These are phyloP conservation scores for Luperina nickerlii DNA, from an alignment of 2,888 invertebrate species.

Conservation along the genomic window DNA sequence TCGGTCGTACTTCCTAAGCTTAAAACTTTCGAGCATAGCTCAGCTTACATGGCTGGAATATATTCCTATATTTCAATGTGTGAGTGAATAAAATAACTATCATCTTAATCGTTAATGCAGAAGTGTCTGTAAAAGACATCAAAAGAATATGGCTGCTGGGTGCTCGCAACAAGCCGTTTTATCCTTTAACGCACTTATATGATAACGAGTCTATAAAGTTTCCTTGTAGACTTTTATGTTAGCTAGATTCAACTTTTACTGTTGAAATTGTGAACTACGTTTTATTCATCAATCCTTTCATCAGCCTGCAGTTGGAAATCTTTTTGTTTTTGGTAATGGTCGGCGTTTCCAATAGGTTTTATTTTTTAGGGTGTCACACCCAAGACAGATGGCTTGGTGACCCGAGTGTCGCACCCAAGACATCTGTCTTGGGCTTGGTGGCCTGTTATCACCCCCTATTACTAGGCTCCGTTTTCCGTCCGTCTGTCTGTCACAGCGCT, in stretches of 20 bases:
- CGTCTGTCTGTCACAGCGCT: no score
- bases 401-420: no score
- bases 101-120: conserved; percentile 59
- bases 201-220: conserved; percentile 1
- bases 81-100: conserved; percentile 32
- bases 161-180: not conserved
- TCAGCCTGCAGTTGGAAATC: not conserved
- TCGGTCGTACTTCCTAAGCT: conserved; percentile 16
- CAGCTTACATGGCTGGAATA: not conserved
- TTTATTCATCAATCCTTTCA: not conserved
- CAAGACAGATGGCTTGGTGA: no score
- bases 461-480: no score
- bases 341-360: not conserved
- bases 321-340: not conserved
- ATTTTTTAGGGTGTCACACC: not conserved
- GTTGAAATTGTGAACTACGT: not conserved
- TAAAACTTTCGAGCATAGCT: conserved; percentile 29
- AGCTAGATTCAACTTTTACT: not conserved
- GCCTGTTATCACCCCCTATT: no score
- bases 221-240: not conserved
- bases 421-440: no score
- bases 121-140: conserved; percentile 65
- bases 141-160: conserved; percentile 28
- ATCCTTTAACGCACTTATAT: conserved; percentile 8
- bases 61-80: conserved; percentile 22